phyloP scores from a whole-genome alignment of 2,797 vertebrate species.

The Falco berigora region DNA sequence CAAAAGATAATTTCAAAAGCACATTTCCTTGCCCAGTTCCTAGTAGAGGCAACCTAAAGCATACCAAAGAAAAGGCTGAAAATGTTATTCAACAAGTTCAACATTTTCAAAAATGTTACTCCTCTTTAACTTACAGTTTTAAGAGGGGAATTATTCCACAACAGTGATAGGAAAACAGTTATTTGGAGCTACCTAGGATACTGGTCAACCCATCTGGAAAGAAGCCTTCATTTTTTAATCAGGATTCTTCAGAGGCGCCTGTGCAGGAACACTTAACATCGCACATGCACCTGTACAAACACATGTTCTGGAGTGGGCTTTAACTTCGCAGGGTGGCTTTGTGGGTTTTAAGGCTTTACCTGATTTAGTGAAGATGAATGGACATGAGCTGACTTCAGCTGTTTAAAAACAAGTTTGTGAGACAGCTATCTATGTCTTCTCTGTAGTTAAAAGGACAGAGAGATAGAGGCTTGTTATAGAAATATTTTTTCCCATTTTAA shows the following conservation, averaged over 20 bases:
- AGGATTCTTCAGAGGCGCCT: neutral
- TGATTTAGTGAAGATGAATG: neutral
- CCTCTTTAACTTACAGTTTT: neutral
- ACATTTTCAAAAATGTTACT: neutral
- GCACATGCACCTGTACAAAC: neutral
- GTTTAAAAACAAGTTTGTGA: neutral
- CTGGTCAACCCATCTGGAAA: neutral
- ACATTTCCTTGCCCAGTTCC: neutral
- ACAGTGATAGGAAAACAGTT: neutral
- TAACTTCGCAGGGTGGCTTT: neutral
- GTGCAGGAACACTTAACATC: neutral
- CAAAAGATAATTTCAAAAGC: neutral
- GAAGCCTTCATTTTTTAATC: neutral
- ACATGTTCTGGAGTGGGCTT: neutral
- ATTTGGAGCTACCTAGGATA: neutral
- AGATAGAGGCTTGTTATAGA: fast-evolving
- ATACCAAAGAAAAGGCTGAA: neutral
- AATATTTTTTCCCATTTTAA: neutral
- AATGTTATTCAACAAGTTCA: neutral
- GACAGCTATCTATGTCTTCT: neutral
- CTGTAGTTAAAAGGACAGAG: neutral
- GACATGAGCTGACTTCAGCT: neutral
- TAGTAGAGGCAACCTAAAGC: neutral
- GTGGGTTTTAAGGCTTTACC: neutral
- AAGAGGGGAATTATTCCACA: neutral